Base-by-base conservation (phyloP, 2,888 invertebrate species). In the Eudasyphora cyanicolor region DNA sequence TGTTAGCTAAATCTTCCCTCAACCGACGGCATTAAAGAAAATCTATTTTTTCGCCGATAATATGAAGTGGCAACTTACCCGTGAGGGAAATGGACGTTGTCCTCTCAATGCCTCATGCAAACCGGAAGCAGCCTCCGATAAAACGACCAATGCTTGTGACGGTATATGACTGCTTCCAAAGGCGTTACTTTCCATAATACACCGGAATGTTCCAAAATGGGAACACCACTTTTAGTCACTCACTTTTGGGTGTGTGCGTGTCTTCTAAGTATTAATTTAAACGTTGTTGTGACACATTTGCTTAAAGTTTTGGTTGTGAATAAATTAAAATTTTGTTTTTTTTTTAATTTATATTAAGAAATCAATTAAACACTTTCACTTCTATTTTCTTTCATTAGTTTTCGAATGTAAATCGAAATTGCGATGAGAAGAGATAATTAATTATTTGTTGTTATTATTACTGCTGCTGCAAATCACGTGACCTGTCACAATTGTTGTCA, bases 71-170 rank as follows among this genome's bases (percentile, higher is more conserved):
- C 29, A 85, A 88, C 92, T 93, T 92, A 95, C 95, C 94, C 95
- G 94, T 91, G 95, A 93, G 93, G 95, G 95, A 93, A 95, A 95
- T 89, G 95, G 95, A 92, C 95, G 94, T 93, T 95, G 95, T 93
- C 95, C 95, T 92, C 95, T 93, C 88, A 95, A 93, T 87, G 95
- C 95, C 93, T 95, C 95, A 91, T 95, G 95, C 92, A 95, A 93
- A 89, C 95, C 95, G 89, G 95, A 95, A 91, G 95, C 95, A 89
- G 95, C 95, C 93, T 95, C 95, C 87, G 95, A 95, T 92, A 95
- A 94, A 87, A 95, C 95, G 90, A 95, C 95, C 92, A 95, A 93
- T 90, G 95, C 95, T 89, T 95, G 95, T 89, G 95, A 95, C 92
- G 95, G 95, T 91, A 95, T 93, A 92, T 95, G 95, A 91, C 94